Evolutionary conservation across 1,140 invertebrate genomes (phyloP).

Genomic region (Ditylenchus dipsaci): DNA sequence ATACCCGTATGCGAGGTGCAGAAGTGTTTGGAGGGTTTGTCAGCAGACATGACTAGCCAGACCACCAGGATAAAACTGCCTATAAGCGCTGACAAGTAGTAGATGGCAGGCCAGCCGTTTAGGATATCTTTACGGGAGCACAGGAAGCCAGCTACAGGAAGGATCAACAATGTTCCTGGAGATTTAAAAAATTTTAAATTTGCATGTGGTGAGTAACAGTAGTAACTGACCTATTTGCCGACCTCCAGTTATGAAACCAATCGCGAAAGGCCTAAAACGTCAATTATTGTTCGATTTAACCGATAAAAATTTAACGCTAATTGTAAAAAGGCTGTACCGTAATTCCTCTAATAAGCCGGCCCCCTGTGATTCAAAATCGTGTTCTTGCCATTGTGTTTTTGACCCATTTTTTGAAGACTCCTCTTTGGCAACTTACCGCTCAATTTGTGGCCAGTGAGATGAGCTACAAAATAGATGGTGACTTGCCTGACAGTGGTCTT

Average conservation of each 20-base stretch:
- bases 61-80: slow-evolving; percentile 46
- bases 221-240: slow-evolving; percentile 48
- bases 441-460: too few relatives aligned
- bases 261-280: slow-evolving; percentile 40
- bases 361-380: too few relatives aligned
- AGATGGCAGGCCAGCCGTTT: slow-evolving; percentile 54
- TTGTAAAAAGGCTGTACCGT: too few relatives aligned
- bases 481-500: too few relatives aligned
- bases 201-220: too few relatives aligned
- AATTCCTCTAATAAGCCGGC: too few relatives aligned
- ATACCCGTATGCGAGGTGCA: slow-evolving; percentile 38
- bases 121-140: slow-evolving; percentile 36
- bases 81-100: slow-evolving; percentile 52
- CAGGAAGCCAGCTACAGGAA: slow-evolving; percentile 49
- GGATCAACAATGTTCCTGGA: slow-evolving; percentile 51
- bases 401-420: too few relatives aligned
- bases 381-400: too few relatives aligned
- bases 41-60: slow-evolving; percentile 51
- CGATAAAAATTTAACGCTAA: too few relatives aligned
- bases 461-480: too few relatives aligned
- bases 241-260: slow-evolving; percentile 54
- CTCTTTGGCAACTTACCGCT: too few relatives aligned
- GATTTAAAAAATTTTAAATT: background rate
- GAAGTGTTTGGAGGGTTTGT: slow-evolving; percentile 57
- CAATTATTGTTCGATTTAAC: too few relatives aligned